Percentiles rank a stretch among this genome's conserved stretches.
phyloP scores from a whole-genome alignment of 2,113 vertebrate genomes.

The Crotalus tigris region DNA sequence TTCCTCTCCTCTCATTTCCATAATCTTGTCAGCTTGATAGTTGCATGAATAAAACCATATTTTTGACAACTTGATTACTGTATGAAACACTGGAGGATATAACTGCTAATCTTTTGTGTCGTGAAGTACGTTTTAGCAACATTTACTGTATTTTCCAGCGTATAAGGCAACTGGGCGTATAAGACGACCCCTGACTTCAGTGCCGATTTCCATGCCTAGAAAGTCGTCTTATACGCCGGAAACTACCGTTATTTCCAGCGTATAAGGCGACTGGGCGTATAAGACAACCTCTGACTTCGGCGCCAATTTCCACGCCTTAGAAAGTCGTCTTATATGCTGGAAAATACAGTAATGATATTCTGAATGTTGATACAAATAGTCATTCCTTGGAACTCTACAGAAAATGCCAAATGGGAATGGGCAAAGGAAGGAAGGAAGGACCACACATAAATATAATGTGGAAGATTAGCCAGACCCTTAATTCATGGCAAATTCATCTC shows the following conservation, averaged over 20 bases:
- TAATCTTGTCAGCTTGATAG: constrained; percentile 51
- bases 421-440: background rate
- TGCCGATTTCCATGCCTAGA: no score
- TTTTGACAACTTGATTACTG: constrained; percentile 41
- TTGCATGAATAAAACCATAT: constrained; percentile 42
- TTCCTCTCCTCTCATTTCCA: constrained; percentile 38
- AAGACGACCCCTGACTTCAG: no score
- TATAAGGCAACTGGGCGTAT: no score
- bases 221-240: no score
- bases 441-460: background rate
- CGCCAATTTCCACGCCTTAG: no score
- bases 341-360: background rate
- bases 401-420: background rate
- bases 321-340: no score
- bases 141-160: background rate
- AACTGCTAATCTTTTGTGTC: constrained; percentile 36
- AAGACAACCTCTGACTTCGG: no score
- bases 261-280: no score
- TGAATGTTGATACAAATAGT: constrained; percentile 24
- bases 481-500: background rate
- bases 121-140: constrained; percentile 38
- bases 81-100: constrained; percentile 44
- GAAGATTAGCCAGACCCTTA: background rate
- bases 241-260: no score
- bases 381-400: background rate